phyloP scores from a whole-genome alignment of 2,113 vertebrate genomes.

The Hassar affinis region DNA sequence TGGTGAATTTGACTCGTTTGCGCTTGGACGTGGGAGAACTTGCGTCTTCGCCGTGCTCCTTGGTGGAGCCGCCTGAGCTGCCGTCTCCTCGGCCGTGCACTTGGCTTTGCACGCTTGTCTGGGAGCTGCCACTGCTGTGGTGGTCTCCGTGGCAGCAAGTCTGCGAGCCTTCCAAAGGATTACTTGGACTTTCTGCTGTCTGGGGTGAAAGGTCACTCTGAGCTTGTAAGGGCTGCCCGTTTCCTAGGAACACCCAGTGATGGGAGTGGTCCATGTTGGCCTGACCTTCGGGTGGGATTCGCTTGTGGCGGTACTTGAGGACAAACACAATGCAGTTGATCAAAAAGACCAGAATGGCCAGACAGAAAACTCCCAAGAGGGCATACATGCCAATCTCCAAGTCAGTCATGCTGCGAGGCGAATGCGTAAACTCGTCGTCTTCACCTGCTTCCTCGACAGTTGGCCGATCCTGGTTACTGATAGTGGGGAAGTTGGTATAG shows the following conservation, averaged over 20 bases:
- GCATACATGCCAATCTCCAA: conserved; percentile 98
- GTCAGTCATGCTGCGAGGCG: conserved; percentile 88
- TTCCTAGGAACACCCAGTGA: conserved; percentile 98
- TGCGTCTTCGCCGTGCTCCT: conserved; percentile 89
- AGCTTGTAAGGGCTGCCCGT: conserved; percentile 87
- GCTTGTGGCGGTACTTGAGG: conserved; percentile 93
- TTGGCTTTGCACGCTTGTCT: conserved; percentile 96
- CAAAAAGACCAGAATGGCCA: conserved; percentile 96
- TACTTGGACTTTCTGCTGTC: conserved; percentile 81
- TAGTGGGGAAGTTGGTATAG: conserved; percentile 83
- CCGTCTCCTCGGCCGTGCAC: conserved; percentile 92
- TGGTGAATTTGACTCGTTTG: conserved; percentile 98
- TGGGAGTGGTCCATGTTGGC: conserved; percentile 98
- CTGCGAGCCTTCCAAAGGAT: conserved; percentile 83
- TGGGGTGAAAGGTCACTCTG: conserved; percentile 89
- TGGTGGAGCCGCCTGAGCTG: conserved; percentile 87
- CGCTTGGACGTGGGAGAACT: conserved; percentile 95
- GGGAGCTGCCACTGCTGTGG: conserved; percentile 94
- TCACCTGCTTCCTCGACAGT: conserved; percentile 65
- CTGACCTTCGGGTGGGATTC: conserved; percentile 92
- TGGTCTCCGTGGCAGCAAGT: conserved; percentile 92
- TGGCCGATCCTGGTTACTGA: conserved; percentile 77
- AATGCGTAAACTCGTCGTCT: conserved; percentile 78
- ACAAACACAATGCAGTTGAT: conserved; percentile 99
- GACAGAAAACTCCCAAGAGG: conserved; percentile 92